Conservation (phyloP, 2,797 vertebrate genomes). For the Danio jaintianensis region DNA sequence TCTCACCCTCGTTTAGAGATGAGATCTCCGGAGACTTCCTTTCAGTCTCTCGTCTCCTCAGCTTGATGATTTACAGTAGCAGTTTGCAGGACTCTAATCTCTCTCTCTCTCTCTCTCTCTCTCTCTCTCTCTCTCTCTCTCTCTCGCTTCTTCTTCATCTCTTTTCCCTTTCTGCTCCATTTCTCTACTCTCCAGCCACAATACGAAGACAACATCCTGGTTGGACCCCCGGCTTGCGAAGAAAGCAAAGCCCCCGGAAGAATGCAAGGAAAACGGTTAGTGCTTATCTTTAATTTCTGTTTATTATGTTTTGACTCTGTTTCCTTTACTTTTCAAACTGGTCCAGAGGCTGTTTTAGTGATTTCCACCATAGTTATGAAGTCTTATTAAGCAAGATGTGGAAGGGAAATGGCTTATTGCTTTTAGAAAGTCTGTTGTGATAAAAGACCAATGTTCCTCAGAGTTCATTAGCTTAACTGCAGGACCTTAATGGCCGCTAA, state of each 20-base stretch:
- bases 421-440: not conserved
- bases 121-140: constrained; percentile 43
- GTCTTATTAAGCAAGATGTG: not conserved
- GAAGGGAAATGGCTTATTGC: not conserved
- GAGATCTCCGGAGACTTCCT: constrained; percentile 48
- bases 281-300: constrained; percentile 63
- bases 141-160: constrained; percentile 47
- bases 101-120: constrained; percentile 48
- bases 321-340: not conserved
- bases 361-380: not conserved
- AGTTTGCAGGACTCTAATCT: constrained; percentile 45
- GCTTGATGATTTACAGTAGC: constrained; percentile 34
- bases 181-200: constrained; percentile 86
- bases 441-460: not conserved
- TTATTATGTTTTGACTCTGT: constrained; percentile 19
- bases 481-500: not conserved
- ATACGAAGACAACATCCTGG: constrained; percentile 99
- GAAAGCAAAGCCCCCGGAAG: constrained; percentile 98
- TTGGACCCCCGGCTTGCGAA: constrained; percentile 98
- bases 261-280: constrained; percentile 99
- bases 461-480: constrained; percentile 4
- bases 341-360: not conserved
- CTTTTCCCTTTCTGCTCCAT: constrained; percentile 75
- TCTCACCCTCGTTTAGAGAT: constrained; percentile 40
- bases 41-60: constrained; percentile 33